phyloP scores from a whole-genome alignment of 2,888 invertebrate genomes.

The Eupithecia vulgata region DNA sequence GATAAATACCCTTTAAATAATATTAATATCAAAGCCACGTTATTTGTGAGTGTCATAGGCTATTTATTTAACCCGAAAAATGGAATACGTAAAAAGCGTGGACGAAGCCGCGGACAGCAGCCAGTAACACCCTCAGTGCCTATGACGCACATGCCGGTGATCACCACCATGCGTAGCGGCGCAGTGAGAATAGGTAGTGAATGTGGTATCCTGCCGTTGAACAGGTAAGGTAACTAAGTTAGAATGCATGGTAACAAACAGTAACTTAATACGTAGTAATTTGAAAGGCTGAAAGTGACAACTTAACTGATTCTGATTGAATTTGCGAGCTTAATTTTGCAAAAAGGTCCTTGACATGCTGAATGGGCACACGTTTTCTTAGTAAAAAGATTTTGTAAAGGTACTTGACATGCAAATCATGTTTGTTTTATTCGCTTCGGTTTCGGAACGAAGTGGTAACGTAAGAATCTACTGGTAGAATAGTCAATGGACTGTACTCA shows the following conservation, averaged over 20 bases:
- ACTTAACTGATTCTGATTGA: background rate
- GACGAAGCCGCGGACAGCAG: no score
- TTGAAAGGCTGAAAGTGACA: background rate
- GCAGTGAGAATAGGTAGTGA: background rate
- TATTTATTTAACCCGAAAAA: no score
- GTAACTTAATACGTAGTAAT: background rate
- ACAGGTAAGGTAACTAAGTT: background rate
- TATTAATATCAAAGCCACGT: no score
- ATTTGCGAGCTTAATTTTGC: background rate
- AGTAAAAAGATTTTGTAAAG: constrained; percentile 48
- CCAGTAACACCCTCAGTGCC: no score
- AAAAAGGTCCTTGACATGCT: constrained; percentile 6
- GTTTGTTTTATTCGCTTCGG: constrained; percentile 67
- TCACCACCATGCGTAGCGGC: background rate
- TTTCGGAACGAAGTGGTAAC: constrained; percentile 60
- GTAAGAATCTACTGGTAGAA: constrained; percentile 71
- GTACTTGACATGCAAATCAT: constrained; percentile 68
- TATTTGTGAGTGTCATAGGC: no score
- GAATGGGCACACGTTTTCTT: constrained; percentile 22
- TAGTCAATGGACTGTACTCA: constrained; percentile 66
- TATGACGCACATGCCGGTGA: background rate
- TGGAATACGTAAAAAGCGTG: no score
- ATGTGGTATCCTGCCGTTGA: background rate
- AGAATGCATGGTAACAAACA: background rate
- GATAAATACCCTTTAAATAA: no score